Evolutionary conservation across 2,113 vertebrate genomes (phyloP).

Genomic region (Odobenus rosmarus): DNA sequence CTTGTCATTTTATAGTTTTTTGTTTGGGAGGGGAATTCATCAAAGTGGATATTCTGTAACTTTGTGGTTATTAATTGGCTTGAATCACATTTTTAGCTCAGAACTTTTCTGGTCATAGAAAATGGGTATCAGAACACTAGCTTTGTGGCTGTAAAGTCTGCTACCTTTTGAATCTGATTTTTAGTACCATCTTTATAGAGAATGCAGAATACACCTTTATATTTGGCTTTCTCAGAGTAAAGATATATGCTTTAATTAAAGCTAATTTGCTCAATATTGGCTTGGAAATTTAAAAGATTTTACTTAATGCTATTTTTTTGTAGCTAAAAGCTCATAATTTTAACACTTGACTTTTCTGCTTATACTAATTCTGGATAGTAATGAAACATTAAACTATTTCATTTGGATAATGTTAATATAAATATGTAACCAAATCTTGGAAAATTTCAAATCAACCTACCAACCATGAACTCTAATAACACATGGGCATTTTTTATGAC

Average conservation of each 20-base stretch:
- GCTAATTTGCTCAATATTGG: conserved; percentile 16
- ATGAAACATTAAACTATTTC: conserved; percentile 18
- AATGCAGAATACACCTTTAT: background rate
- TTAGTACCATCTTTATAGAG: conserved; percentile 38
- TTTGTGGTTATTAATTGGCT: conserved; percentile 11
- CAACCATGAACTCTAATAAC: conserved; percentile 40
- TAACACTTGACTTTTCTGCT: conserved; percentile 29
- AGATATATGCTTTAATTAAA: conserved; percentile 36
- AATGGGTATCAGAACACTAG: background rate
- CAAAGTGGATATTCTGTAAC: background rate
- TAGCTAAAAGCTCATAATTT: background rate
- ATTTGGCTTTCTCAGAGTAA: conserved; percentile 36
- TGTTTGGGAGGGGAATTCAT: background rate
- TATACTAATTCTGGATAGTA: background rate
- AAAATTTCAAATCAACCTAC: conserved; percentile 38
- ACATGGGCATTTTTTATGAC: conserved; percentile 10
- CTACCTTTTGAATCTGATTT: conserved; percentile 34
- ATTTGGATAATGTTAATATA: conserved; percentile 36
- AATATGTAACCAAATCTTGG: background rate
- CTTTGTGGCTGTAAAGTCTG: background rate
- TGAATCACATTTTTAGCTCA: conserved; percentile 25
- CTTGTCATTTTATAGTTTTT: background rate
- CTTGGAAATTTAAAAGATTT: conserved; percentile 39
- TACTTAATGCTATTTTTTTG: conserved; percentile 14
- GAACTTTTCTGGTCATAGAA: background rate